Conservation (phyloP, 2,797 vertebrate species). For the Tinamus major region DNA sequence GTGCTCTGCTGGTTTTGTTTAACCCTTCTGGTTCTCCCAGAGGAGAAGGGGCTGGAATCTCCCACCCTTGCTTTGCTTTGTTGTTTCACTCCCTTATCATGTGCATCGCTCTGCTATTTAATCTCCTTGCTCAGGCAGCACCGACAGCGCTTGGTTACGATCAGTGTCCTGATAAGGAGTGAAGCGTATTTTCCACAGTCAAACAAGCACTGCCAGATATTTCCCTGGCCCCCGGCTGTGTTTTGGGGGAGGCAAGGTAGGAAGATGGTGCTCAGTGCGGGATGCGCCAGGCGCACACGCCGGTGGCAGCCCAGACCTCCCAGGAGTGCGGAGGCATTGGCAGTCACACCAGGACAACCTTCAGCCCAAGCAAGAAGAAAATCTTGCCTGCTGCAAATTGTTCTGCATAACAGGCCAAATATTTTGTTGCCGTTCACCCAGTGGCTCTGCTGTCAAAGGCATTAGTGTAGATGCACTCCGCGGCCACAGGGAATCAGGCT, state of each 20-base stretch:
- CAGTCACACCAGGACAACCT: not conserved
- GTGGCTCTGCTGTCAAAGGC: conserved; percentile 27
- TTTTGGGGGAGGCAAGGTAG: not conserved
- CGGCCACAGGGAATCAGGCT: not conserved
- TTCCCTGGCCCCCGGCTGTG: not conserved
- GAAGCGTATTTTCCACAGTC: not conserved
- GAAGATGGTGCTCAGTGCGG: fast-evolving
- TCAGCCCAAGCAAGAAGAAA: not conserved
- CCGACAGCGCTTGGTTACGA: conserved; percentile 6
- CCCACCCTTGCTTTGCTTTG: not conserved
- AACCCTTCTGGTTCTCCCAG: conserved; percentile 38
- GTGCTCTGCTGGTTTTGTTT: conserved; percentile 35
- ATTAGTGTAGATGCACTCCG: conserved; percentile 2
- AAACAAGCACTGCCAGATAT: not conserved
- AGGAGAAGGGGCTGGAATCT: not conserved
- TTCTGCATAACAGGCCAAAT: conserved; percentile 28
- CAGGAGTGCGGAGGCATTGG: not conserved
- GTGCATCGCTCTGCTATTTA: conserved; percentile 3
- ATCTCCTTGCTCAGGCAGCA: conserved; percentile 6
- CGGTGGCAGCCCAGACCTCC: fast-evolving
- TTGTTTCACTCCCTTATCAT: conserved; percentile 11
- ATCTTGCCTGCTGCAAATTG: not conserved
- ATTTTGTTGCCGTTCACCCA: conserved; percentile 41
- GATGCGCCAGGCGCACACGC: not conserved
- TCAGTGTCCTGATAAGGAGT: not conserved